A percentile compares a stretch with the other conserved stretches of the same genome.
Conservation (phyloP, 2,113 vertebrate species). For the Pelecanus crispus region DNA sequence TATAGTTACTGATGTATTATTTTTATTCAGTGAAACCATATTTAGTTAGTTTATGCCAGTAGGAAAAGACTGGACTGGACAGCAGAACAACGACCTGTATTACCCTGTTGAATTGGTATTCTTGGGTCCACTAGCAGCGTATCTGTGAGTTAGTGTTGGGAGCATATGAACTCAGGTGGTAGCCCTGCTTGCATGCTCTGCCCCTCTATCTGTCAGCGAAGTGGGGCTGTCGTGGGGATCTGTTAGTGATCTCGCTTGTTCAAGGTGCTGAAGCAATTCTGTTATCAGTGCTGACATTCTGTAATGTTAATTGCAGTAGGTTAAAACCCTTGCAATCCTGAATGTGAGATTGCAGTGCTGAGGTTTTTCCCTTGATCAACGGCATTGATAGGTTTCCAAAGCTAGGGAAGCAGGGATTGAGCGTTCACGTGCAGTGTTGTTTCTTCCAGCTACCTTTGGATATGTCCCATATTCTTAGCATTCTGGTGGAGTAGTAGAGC, state of each 20-base stretch:
- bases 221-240: fast-evolving
- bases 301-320: neutral
- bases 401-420: neutral
- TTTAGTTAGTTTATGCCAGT: neutral
- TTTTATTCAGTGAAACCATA: neutral
- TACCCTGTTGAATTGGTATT: neutral
- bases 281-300: neutral
- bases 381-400: neutral
- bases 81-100: neutral
- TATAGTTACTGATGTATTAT: neutral
- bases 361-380: neutral
- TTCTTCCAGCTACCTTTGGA: neutral
- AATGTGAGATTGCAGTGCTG: neutral
- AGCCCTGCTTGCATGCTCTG: neutral
- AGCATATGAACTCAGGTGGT: fast-evolving
- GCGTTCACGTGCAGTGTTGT: neutral
- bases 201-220: neutral
- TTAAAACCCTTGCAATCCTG: neutral
- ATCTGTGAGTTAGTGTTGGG: neutral
- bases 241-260: neutral
- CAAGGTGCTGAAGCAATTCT: neutral
- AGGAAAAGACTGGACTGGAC: neutral
- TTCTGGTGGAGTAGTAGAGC: neutral
- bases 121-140: neutral
- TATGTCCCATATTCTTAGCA: neutral